Percentiles rank a stretch among this genome's conserved stretches.
Evolutionary conservation across 2,113 vertebrate genomes (phyloP).

Genomic region (Gallinago undulata): DNA sequence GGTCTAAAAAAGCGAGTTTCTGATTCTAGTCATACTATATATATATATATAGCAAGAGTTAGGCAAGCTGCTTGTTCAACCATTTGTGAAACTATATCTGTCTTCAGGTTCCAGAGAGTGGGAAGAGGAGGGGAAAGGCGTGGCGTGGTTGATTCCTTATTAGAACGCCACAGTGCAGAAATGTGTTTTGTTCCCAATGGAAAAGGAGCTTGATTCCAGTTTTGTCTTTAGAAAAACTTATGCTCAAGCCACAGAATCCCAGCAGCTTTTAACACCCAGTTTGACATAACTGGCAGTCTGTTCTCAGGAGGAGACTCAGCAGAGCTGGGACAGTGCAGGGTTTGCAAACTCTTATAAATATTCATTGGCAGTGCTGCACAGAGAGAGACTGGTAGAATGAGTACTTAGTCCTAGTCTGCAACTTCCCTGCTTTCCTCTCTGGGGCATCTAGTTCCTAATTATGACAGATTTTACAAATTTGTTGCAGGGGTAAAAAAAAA

Average conservation of each 20-base stretch:
- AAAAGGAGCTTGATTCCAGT: conserved; percentile 19
- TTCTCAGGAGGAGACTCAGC: conserved; percentile 36
- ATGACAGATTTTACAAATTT: not conserved
- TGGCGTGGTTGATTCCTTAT: not conserved
- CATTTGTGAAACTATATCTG: not conserved
- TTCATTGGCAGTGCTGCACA: not conserved
- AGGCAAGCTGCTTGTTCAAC: not conserved
- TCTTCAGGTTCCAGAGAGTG: not conserved
- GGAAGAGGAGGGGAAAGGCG: not conserved
- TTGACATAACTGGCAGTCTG: conserved; percentile 38
- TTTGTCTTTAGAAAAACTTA: conserved; percentile 2
- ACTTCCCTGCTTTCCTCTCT: not conserved
- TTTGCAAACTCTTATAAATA: conserved; percentile 48
- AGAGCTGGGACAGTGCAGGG: conserved; percentile 1
- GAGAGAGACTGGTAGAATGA: not conserved
- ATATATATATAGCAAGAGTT: not conserved
- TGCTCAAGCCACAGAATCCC: conserved; percentile 28
- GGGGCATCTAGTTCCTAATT: not conserved
- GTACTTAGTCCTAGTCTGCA: not conserved
- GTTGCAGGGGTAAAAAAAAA: not conserved
- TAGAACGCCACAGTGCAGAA: not conserved
- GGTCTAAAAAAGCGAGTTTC: not conserved
- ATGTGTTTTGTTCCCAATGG: not conserved
- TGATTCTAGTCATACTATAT: not conserved
- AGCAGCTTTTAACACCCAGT: conserved; percentile 45